Evolutionary conservation across 2,113 vertebrate genomes (phyloP).

Genomic region (Orientallactaga bullata): DNA sequence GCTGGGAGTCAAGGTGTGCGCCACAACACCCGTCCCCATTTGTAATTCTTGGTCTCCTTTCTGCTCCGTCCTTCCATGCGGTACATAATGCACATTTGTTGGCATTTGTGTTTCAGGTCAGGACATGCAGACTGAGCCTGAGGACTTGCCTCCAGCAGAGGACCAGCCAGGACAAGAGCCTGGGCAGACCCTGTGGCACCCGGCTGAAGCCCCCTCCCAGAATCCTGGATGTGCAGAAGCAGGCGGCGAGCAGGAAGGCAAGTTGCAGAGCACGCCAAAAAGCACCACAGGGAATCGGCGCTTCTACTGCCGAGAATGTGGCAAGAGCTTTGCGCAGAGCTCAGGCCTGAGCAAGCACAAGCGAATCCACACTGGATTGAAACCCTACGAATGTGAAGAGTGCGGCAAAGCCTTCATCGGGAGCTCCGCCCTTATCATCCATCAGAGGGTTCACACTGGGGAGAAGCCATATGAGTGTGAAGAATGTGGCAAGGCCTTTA

Average conservation of each 20-base stretch:
- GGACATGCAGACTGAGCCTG: not conserved
- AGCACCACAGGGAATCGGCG: not conserved
- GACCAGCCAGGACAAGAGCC: not conserved
- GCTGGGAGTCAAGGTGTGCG: too few relatives aligned
- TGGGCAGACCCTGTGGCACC: not conserved
- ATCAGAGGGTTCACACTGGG: slow-evolving; percentile 75
- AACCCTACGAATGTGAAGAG: slow-evolving; percentile 73
- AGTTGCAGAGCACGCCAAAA: slow-evolving; percentile 54
- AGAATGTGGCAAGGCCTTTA: slow-evolving; percentile 74
- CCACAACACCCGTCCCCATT: too few relatives aligned
- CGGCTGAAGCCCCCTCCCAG: not conserved
- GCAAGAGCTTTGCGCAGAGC: slow-evolving; percentile 75
- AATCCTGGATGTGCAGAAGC: not conserved
- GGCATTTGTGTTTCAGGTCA: slow-evolving; percentile 63
- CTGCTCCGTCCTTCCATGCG: not conserved
- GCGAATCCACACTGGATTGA: slow-evolving; percentile 74
- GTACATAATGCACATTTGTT: not conserved
- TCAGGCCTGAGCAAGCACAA: slow-evolving; percentile 75
- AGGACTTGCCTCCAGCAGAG: not conserved
- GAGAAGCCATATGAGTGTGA: slow-evolving; percentile 79
- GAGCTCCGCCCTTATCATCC: slow-evolving; percentile 69
- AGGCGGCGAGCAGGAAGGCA: slow-evolving; percentile 22
- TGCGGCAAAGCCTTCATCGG: slow-evolving; percentile 74
- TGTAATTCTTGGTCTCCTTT: not conserved
- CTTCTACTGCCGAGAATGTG: slow-evolving; percentile 73